Conservation (phyloP, 2,888 invertebrate genomes). For the Scrobipalpa costella region DNA sequence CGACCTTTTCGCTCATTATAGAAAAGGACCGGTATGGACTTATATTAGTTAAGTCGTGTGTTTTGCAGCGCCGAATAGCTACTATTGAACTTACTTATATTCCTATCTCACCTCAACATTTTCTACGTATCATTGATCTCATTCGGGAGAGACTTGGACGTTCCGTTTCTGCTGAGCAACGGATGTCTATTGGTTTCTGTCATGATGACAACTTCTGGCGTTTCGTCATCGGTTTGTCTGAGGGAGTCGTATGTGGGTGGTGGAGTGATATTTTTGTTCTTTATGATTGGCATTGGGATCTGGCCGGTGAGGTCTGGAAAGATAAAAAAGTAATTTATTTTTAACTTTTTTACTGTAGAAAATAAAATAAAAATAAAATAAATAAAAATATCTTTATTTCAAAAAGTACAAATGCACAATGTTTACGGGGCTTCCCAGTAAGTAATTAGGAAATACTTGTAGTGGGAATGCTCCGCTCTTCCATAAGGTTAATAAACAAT, state of each 20-base stretch:
- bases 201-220: conserved; percentile 60
- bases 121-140: conserved; percentile 56
- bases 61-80: too few species aligned
- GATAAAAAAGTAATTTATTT: conserved; percentile 2
- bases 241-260: conserved; percentile 67
- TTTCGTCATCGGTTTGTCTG: conserved; percentile 50
- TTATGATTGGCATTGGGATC: conserved; percentile 57
- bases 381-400: too few species aligned
- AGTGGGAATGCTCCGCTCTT: too few species aligned
- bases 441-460: too few species aligned
- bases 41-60: too few species aligned
- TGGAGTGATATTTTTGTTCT: conserved; percentile 47
- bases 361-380: too few species aligned
- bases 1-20: too few species aligned
- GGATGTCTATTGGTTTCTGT: conserved; percentile 54
- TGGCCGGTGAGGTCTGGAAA: conserved; percentile 66
- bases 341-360: too few species aligned
- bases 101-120: neutral
- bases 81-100: neutral
- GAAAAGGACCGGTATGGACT: too few species aligned
- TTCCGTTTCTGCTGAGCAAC: conserved; percentile 40
- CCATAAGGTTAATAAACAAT: too few species aligned
- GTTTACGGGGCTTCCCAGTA: too few species aligned
- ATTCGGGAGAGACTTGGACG: conserved; percentile 35
- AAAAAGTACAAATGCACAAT: too few species aligned